A percentile compares a stretch with the other conserved stretches of the same genome.
These are phyloP conservation scores for Tenualosa thibaudeaui DNA, from an alignment of 2,797 vertebrate genomes.

Conservation along the genomic window DNA sequence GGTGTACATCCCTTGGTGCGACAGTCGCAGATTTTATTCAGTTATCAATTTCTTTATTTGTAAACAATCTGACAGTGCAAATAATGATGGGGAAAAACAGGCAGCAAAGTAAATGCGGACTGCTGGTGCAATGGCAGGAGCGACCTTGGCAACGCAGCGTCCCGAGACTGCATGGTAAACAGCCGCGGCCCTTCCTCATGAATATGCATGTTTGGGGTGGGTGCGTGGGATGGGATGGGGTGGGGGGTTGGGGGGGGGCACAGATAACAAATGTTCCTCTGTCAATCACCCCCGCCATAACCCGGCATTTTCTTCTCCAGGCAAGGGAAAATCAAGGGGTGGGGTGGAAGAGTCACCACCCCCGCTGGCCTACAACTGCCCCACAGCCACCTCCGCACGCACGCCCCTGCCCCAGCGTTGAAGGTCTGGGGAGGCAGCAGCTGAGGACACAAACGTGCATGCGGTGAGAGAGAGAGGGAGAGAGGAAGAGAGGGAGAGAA, in stretches of 20 bases:
- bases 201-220: slow-evolving; percentile 76
- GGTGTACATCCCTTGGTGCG: neutral
- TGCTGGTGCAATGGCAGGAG: slow-evolving; percentile 20
- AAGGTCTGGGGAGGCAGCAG: slow-evolving; percentile 23
- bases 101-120: neutral
- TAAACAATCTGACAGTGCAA: slow-evolving; percentile 18
- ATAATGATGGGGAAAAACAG: slow-evolving; percentile 16
- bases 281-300: slow-evolving; percentile 81
- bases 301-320: slow-evolving; percentile 81
- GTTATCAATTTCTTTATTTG: neutral
- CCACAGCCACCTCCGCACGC: slow-evolving; percentile 50
- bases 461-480: neutral
- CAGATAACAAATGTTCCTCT: slow-evolving; percentile 82
- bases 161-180: slow-evolving; percentile 83
- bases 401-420: slow-evolving; percentile 1
- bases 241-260: slow-evolving; percentile 63
- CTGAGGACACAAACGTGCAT: neutral
- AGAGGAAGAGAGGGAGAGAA: slow-evolving; percentile 77
- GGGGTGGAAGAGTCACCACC: slow-evolving; percentile 91
- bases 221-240: no score
- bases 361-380: slow-evolving; percentile 87
- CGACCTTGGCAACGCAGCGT: slow-evolving; percentile 80
- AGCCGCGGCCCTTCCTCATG: slow-evolving; percentile 74
- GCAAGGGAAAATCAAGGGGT: slow-evolving; percentile 97
- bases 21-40: neutral